phyloP scores from a whole-genome alignment of 1,140 invertebrate genomes.

The Drosophila fuyamai region DNA sequence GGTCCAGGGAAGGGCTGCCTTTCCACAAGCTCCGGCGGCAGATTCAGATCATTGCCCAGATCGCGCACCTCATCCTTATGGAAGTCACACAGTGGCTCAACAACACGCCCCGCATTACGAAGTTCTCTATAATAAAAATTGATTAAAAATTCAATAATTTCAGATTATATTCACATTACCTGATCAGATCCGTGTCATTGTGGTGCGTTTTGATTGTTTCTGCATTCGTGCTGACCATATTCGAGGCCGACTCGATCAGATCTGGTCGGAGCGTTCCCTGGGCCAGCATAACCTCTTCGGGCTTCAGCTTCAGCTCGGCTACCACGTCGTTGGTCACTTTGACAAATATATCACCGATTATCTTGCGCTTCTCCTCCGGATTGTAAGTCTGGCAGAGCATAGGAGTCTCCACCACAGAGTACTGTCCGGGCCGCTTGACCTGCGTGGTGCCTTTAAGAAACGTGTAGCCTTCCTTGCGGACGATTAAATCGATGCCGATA shows the following conservation, averaged over 20 bases:
- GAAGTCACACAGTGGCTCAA: slow-evolving; percentile 99
- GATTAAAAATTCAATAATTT: background rate
- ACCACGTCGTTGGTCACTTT: slow-evolving; percentile 94
- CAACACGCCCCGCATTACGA: slow-evolving; percentile 93
- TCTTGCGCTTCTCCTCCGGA: slow-evolving; percentile 99
- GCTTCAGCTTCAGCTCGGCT: slow-evolving; percentile 91
- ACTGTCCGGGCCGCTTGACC: slow-evolving; percentile 86
- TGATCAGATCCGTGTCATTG: slow-evolving; percentile 98
- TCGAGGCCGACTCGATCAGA: slow-evolving; percentile 98
- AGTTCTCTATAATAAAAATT: slow-evolving; percentile 86
- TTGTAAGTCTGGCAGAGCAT: slow-evolving; percentile 94
- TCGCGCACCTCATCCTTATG: slow-evolving; percentile 99
- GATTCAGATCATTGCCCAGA: slow-evolving; percentile 94
- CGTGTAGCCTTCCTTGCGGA: slow-evolving; percentile 90
- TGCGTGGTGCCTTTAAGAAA: slow-evolving; percentile 93
- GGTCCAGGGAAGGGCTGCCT: slow-evolving; percentile 99
- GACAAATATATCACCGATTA: slow-evolving; percentile 99
- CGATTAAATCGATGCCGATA: slow-evolving; percentile 94
- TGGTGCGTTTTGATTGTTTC: slow-evolving; percentile 99
- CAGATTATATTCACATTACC: slow-evolving; percentile 76
- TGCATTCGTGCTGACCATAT: slow-evolving; percentile 93
- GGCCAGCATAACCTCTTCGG: slow-evolving; percentile 94
- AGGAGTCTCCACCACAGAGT: slow-evolving; percentile 90
- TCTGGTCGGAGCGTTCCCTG: slow-evolving; percentile 98
- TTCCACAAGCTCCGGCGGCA: slow-evolving; percentile 94